Evolutionary conservation across 2,888 invertebrate genomes (phyloP), one percentile per base, ranked within the genome.

Genomic region (Papilio protenor): DNA sequence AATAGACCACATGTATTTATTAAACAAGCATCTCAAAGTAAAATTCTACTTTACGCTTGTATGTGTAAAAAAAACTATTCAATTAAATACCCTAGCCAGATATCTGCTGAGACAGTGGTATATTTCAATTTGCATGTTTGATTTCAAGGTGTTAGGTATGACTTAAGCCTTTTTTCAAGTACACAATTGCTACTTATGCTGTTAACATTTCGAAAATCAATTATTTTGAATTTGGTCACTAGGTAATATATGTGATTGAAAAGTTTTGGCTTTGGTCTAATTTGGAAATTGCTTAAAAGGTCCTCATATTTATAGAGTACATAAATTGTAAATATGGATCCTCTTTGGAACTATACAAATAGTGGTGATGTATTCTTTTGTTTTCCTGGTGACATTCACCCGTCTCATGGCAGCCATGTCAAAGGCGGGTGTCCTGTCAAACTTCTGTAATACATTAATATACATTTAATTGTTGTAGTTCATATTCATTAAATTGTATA

Each of bases 341-440:
- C 77, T 77, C 21, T 73, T 77, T 77, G 77, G 77, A 77, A 77
- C 64, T 49, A 18, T 49, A 77, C 55, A 57, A 77, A 72, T 70
- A 70, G 64, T 57, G 11, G 12, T 49, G 33, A 55, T 27, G 23
- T 64, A 52, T 73, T 69, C 73, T 69, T 76, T 78, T 76, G 64
- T 76, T 73, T 73, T 47, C 14, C 21, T 47, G 27, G 5, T 78
- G 76, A 76, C 76, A 76, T 78, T 73, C 73, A 76, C 76, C 76
- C 69, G 71, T 78, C 76, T 73, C 55, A 72, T 78, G 78, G 71
- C 75, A 78, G 27, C 40, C 72, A 76, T 76, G 78, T 76, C 78
- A 76, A 78, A 73, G 76, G 73, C 71, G 66, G 72, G 59, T 78
- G 78, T 73, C 16, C 72, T 73, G 64, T 66, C 73, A 59, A 76